Base-by-base conservation (phyloP, 2,113 vertebrate species). In the Galbula dea region DNA sequence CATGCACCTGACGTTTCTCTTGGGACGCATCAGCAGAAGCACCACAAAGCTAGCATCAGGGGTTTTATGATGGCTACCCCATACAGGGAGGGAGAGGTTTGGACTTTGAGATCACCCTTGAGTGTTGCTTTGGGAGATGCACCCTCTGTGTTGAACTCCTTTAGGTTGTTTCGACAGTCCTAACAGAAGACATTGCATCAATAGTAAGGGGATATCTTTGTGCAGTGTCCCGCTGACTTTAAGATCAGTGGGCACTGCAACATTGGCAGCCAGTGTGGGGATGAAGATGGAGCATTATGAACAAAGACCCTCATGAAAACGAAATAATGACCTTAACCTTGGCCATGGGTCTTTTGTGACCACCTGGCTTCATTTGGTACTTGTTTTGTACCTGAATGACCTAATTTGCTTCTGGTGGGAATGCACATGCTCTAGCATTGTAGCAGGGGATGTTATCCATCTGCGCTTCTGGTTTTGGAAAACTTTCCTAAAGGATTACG, bases 361-460 rank as follows among this genome's bases (percentile, higher is more conserved):
- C 54, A 84, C 16, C 43, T 34, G 39, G 27, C 24, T 82, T 12
- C 12, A 5, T 59, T 43, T 1, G 1, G 43, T 58, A 36, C 7
- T 71, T 74, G 9, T 39, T 87, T 75, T 55, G 27, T 52, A 81
- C 52, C 13, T 45, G 36, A 55, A 22, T 26, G 51, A 37, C 12
- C 26, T 3, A 3, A 29, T 11, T 61, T 85, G 22, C 14, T 15
- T 54, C 49, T 48, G 26, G 17, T 57, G 54, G 22, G 57, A 83
- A 30, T 0, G 0, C 4, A 2, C 6, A 29, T 10, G 8, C 7
- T 54, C 41, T 52, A 72, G 27, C 27, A 5, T 10, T 1, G 0
- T 20, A 12, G 36, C 11, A 65, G 29, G 22, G 26, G 10, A 61
- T 32, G 10, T 76, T 61, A 65, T 20, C 26, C 32, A 22, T 4